Evolutionary conservation across 1,140 invertebrate species (phyloP), one percentile per base, ranked within the genome.

Genomic region (Zaprionus ghesquierei): DNA sequence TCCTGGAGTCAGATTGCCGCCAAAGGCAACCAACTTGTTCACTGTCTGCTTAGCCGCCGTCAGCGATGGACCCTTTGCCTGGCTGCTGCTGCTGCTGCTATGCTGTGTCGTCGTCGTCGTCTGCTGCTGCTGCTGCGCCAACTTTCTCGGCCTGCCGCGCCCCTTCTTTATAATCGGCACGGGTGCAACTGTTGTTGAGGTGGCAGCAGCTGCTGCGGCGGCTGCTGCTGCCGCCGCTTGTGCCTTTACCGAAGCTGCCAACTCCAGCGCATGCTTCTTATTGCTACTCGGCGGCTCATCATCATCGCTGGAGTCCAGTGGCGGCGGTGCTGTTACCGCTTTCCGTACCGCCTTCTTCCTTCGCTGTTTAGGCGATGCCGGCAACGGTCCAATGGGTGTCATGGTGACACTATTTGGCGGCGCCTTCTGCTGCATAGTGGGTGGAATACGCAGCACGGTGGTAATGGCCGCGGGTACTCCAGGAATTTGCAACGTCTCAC

Each of bases 401-500:
- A 87, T 12, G 1, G 87, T 90, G 22, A 85, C 70, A 23, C 79
- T 86, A 22, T 81, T 89, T 0, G 79, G 55, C 5, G 62, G 75
- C 6, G 46, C 63, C 54, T 86, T 89, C 13, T 79, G 87, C 51
- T 70, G 46, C 27, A 58, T 33, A 5, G 73, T 54, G 2, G 66
- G 41, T 9, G 76, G 77, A 15, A 89, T 61, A 3, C 85, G 69
- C 63, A 50, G 49, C 20, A 91, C 75, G 6, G 69, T 80, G 3
- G 89, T 91, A 1, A 90, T 91, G 3, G 74, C 81, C 2, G 90
- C 90, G 0, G 90, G 90, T n/a, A 90, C 87, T 6, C 90, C 87
- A 3, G 81, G 90, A 13, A 91, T 68, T 55, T 90, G 89, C 12
- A 89, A 29, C 0, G 74, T 91, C 35, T 84, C 79, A 2, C 79